These are phyloP conservation scores for Holothuria leucospilota DNA, from an alignment of 53 echinoderm and acorn worm genomes.

Conservation along the genomic window DNA sequence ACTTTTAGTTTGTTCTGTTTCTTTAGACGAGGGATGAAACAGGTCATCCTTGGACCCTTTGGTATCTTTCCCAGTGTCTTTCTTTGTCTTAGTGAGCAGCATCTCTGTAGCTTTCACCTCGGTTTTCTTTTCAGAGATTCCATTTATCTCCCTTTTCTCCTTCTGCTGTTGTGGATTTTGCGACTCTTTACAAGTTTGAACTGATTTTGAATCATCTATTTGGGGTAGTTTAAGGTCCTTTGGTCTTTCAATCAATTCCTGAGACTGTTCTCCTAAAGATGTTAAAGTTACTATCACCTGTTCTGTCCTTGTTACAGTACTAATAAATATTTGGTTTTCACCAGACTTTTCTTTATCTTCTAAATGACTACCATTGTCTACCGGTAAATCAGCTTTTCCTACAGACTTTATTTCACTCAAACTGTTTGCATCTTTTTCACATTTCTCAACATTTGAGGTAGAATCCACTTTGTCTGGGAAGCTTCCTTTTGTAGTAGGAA, in stretches of 20 bases:
- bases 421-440: too few species aligned
- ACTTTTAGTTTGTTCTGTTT: background rate
- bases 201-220: background rate
- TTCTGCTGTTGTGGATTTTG: too few species aligned
- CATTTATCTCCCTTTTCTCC: too few species aligned
- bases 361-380: too few species aligned
- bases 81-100: slow-evolving; percentile 28
- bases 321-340: background rate
- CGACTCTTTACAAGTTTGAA: too few species aligned
- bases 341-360: background rate
- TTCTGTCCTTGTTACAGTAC: background rate
- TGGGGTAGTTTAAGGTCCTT: slow-evolving; percentile 3
- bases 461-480: too few species aligned
- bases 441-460: background rate
- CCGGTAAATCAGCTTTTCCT: background rate
- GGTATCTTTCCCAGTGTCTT: background rate
- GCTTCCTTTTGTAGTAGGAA: background rate
- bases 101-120: slow-evolving; percentile 14
- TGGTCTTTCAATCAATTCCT: background rate
- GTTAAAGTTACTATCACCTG: too few species aligned
- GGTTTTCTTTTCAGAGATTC: background rate
- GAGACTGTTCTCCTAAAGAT: background rate
- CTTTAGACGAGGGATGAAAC: background rate
- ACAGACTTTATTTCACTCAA: too few species aligned
- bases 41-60: slow-evolving; percentile 16